Percentiles rank a stretch among this genome's conserved stretches.
phyloP scores from a whole-genome alignment of 2,113 vertebrate genomes.

The Strix aluco region DNA sequence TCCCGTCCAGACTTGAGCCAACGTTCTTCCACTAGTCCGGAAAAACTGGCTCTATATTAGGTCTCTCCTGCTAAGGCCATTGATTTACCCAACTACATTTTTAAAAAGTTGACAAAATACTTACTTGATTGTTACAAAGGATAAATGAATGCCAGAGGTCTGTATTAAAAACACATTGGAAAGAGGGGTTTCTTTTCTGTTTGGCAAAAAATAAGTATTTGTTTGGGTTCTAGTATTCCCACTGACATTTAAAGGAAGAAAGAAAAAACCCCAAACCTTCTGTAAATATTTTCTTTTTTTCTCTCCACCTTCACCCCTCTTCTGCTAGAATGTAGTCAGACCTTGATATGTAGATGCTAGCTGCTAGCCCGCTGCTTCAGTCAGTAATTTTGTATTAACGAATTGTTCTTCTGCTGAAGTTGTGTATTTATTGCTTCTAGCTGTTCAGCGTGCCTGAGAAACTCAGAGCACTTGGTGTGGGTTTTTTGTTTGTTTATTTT shows the following conservation, averaged over 20 bases:
- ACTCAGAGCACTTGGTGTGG: not conserved
- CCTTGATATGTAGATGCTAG: not conserved
- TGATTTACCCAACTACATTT: slow-evolving; percentile 60
- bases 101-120: slow-evolving; percentile 42
- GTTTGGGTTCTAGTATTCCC: slow-evolving; percentile 26
- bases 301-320: not conserved
- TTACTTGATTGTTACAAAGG: slow-evolving; percentile 45
- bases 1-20: slow-evolving; percentile 44
- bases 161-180: slow-evolving; percentile 64
- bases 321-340: not conserved
- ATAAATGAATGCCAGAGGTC: slow-evolving; percentile 53
- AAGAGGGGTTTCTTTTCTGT: slow-evolving; percentile 1
- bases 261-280: not conserved
- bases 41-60: slow-evolving; percentile 51
- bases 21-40: slow-evolving; percentile 16
- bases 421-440: not conserved
- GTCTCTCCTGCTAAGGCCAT: slow-evolving; percentile 58
- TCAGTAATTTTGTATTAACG: not conserved
- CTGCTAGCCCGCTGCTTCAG: not conserved
- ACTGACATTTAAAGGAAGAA: not conserved
- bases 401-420: not conserved
- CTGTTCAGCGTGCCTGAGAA: not conserved
- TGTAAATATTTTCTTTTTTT: not conserved
- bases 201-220: not conserved
- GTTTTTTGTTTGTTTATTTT: not conserved